Base-by-base conservation (phyloP, 2,888 invertebrate species). In the Acleris sparsana region DNA sequence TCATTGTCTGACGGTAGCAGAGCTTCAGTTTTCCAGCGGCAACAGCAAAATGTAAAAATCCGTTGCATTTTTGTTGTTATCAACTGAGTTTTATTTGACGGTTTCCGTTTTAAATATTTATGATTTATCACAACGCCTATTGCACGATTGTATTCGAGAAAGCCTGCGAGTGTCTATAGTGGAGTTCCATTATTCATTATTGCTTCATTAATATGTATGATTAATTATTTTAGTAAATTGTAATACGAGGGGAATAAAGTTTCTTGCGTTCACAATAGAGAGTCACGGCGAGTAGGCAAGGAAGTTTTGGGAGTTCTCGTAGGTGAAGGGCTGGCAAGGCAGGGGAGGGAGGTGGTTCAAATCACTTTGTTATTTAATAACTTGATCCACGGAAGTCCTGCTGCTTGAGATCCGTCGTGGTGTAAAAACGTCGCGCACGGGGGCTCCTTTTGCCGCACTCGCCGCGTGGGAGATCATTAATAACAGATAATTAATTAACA, bases 1-100 rank as follows among this genome's bases (percentile, higher is more conserved):
- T 66, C 62, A 63, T 69, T 79, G 75, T 75, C 75, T 71, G 69
- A 71, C 69, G 63, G 69, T 74, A 75, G 74, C 71, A 75, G 69
- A 70, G 70, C 67, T 69, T 72, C 67, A 70, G 73, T 77, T 73
- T 70, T 73, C 68, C 68, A 73, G 73, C 71, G 70, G 74, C 70
- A 73, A 71, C 71, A 71, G 73, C 71, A 72, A 77, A 73, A 75
- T 74, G 66, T 69, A 68, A 62, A 70, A 63, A 68, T 46, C 63
- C 67, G 48, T 67, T 69, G 53, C 71, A 63, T 71, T 49, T 67
- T 79, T 72, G 68, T 72, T 62, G 62, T 69, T 66, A 65, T 63
- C 48, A 53, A 29, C 39, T 39, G 51, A 60, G 44, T 67, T 75
- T 72, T 73, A 72, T 74, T 73, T 74, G 70, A 70, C 57, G 61